phyloP scores from a whole-genome alignment of 2,113 vertebrate genomes.

The Ophthalmotilapia sp. region DNA sequence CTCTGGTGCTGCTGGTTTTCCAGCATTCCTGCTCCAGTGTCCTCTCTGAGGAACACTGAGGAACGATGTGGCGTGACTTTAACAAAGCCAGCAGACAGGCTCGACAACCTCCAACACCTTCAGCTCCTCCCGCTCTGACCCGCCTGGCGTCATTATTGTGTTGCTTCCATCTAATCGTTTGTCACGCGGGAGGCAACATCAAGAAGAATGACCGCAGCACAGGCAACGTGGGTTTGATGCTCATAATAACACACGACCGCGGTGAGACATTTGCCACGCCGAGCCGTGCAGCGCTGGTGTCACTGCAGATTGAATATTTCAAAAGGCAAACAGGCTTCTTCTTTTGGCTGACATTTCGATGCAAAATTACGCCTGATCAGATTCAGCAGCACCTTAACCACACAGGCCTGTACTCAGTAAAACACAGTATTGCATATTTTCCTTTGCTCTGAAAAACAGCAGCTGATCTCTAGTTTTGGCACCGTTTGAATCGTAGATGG shows the following conservation, averaged over 20 bases:
- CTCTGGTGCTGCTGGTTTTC: slow-evolving; percentile 12
- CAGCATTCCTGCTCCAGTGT: slow-evolving; percentile 18
- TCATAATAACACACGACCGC: background rate
- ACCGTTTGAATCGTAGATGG: background rate
- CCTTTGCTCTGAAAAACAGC: background rate
- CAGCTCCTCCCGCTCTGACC: background rate
- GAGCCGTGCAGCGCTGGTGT: background rate
- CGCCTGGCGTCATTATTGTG: background rate
- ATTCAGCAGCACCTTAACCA: background rate
- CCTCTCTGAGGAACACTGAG: background rate
- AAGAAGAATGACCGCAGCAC: background rate
- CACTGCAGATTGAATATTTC: background rate
- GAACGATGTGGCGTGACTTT: background rate
- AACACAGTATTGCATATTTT: background rate
- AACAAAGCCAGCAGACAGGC: background rate
- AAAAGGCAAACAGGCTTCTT: background rate
- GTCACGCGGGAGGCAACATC: background rate
- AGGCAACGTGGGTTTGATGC: background rate
- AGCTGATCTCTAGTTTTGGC: slow-evolving; percentile 1
- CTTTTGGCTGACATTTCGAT: background rate
- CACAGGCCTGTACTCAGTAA: background rate
- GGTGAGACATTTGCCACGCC: background rate
- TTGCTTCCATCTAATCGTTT: background rate
- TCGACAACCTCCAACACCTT: background rate
- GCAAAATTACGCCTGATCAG: background rate